phyloP scores from a whole-genome alignment of 1,140 invertebrate species.

The Sweltsa coloradensis region DNA sequence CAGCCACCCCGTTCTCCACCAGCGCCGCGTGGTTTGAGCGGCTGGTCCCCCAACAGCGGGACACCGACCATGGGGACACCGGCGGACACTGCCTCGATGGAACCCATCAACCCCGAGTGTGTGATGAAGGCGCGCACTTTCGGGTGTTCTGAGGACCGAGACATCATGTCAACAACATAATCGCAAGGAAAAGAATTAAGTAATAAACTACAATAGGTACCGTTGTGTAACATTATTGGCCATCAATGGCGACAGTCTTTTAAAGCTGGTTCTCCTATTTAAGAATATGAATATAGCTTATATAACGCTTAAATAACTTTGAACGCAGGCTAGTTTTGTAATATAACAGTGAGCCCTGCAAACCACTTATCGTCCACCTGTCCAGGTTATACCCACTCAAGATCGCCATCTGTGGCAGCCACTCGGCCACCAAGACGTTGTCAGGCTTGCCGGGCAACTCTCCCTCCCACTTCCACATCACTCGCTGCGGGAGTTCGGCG shows the following conservation, averaged over 20 bases:
- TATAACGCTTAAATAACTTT: too few species aligned
- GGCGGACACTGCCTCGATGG: constrained; percentile 29
- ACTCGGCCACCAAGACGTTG: constrained; percentile 43
- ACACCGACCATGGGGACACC: constrained; percentile 30
- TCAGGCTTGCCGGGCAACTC: constrained; percentile 32
- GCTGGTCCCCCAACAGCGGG: constrained; percentile 22
- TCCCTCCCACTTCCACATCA: constrained; percentile 48
- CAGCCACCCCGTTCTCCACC: constrained; percentile 8
- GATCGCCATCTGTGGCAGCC: constrained; percentile 49
- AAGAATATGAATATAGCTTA: too few species aligned
- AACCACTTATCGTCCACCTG: too few species aligned
- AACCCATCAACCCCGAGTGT: constrained; percentile 32
- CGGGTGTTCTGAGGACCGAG: constrained; percentile 28
- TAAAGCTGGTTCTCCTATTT: too few species aligned
- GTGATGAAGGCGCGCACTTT: constrained; percentile 29
- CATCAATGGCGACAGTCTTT: too few species aligned
- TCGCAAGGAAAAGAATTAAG: too few species aligned
- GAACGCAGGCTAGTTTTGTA: too few species aligned
- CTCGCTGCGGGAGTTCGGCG: constrained; percentile 39
- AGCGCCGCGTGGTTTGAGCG: background rate
- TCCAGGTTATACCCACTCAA: constrained; percentile 40
- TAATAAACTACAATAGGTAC: too few species aligned
- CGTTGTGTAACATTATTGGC: too few species aligned
- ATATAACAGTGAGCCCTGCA: too few species aligned
- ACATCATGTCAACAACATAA: too few species aligned